phyloP scores from a whole-genome alignment of 2,797 vertebrate species.

The Natrix natrix region DNA sequence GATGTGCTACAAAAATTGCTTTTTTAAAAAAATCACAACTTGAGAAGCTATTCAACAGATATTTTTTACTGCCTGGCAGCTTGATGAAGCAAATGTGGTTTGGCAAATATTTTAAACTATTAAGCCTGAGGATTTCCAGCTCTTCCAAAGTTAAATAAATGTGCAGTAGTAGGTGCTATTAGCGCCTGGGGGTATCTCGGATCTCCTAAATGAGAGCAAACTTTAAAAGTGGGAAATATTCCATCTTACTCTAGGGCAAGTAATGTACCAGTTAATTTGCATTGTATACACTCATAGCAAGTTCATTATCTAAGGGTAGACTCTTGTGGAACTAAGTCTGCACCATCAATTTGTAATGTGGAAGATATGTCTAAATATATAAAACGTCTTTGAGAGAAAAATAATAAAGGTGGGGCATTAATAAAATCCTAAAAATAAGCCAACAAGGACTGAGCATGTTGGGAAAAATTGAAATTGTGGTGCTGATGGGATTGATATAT shows the following conservation, averaged over 20 bases:
- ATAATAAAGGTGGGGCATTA: not conserved
- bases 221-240: slow-evolving; percentile 1
- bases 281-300: not conserved
- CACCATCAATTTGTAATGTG: not conserved
- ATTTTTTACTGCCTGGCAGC: slow-evolving; percentile 16
- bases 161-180: slow-evolving; percentile 1
- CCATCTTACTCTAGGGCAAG: not conserved
- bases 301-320: not conserved
- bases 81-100: slow-evolving; percentile 13
- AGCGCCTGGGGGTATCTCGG: not conserved
- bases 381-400: not conserved
- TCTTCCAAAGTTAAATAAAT: slow-evolving; percentile 20
- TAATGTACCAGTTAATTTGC: not conserved
- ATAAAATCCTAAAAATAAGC: not conserved
- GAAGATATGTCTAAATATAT: not conserved
- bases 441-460: not conserved
- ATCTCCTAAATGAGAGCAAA: not conserved
- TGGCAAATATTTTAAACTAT: slow-evolving; percentile 24
- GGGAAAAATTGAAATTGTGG: not conserved
- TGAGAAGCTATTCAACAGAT: slow-evolving; percentile 1
- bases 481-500: not conserved
- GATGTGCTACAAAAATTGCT: not conserved
- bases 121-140: slow-evolving; percentile 8
- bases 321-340: not conserved
- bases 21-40: not conserved